Base-by-base conservation (phyloP, 2,888 invertebrate species). In the Parnassius smintheus region DNA sequence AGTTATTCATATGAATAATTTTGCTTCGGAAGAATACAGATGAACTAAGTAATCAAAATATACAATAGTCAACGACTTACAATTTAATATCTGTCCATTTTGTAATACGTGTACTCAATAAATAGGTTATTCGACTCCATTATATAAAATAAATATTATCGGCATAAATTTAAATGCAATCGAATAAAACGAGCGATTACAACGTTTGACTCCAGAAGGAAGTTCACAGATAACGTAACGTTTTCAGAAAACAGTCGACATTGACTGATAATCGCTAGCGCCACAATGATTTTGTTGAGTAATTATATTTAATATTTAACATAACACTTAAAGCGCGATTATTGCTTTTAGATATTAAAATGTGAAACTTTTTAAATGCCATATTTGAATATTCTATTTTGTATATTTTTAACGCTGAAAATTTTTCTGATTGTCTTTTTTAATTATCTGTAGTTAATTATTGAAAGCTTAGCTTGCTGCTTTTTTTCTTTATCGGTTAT, bases 201-300 rank as follows among this genome's bases (percentile, higher is more conserved):
- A 66, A 56, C 61, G 65, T 70, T 70, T 69, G 71, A 71, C 75
- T 68, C 67, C 66, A 74, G 67, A 72, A 78, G 80, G 78, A 79
- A 78, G 76, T 77, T 74, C 68, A 73, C 69, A 70, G 70, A 75
- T 73, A 73, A 76, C 66, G 64, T 59, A 70, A 72, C 71, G 70
- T 76, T 73, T 75, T 75, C 73, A 72, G 70, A 76, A 75, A 76
- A 77, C 75, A 76, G 72, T 76, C 70, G 71, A 71, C 68, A 70
- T 66, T 65, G 60, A 56, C 44, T 64, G 75, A 74, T 74, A 74
- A 75, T n/a, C 44, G 53, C 56, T 67, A 70, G 69, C 66, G 70
- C 69, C 70, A 72, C 68, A 61, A 64, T 63, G 46, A 64, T 62
- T 67, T 61, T 61, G 58, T 62, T 62, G 51, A 61, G 56, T 56